A percentile compares a stretch with the other conserved stretches of the same genome.
Conservation (phyloP, 2,797 vertebrate species). For the Buceros bicornis region DNA sequence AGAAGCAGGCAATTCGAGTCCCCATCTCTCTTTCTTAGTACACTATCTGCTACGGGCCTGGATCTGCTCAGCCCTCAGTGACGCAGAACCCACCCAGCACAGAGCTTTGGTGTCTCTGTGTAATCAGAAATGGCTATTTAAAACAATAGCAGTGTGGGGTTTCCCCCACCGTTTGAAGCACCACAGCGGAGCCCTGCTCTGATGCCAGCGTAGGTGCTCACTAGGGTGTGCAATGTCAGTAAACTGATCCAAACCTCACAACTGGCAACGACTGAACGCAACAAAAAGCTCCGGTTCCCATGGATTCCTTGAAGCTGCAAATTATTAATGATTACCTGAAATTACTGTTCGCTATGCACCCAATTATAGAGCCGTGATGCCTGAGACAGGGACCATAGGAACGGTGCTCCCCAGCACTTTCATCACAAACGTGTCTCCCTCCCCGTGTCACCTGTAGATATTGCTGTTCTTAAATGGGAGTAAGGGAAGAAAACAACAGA, state of each 20-base stretch:
- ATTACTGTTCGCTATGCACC: constrained; percentile 42
- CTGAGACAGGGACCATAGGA: background rate
- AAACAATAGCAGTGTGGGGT: constrained; percentile 81
- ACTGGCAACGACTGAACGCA: constrained; percentile 68
- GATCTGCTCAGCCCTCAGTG: background rate
- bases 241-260: constrained; percentile 80
- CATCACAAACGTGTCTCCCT: constrained; percentile 43
- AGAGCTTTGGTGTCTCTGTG: constrained; percentile 77
- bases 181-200: constrained; percentile 75
- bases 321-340: constrained; percentile 72
- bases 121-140: constrained; percentile 81
- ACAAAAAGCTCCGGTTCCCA: constrained; percentile 60
- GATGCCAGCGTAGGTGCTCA: constrained; percentile 81
- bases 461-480: background rate
- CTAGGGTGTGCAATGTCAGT: constrained; percentile 83
- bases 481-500: background rate
- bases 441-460: background rate
- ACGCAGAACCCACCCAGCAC: background rate
- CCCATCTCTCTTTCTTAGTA: background rate
- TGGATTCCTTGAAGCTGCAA: constrained; percentile 34
- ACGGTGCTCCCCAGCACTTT: background rate
- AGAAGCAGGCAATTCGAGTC: background rate
- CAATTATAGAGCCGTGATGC: constrained; percentile 32
- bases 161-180: constrained; percentile 77
- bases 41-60: background rate